These are phyloP conservation scores for Pseudobourletiella spinata DNA, from an alignment of 1,140 invertebrate genomes.

Conservation along the genomic window DNA sequence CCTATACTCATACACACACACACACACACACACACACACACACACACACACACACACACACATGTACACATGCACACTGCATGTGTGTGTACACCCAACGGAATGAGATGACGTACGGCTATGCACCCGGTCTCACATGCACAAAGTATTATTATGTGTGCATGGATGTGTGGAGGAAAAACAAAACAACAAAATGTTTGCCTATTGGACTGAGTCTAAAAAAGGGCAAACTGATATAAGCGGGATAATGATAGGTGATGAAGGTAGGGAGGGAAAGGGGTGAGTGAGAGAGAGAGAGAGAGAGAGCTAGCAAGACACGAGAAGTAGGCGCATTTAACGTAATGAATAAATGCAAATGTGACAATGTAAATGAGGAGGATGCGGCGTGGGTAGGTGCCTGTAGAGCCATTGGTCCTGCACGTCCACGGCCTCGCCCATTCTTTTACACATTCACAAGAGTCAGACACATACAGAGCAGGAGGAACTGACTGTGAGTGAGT, in stretches of 20 bases:
- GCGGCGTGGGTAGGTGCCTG: constrained; percentile 18
- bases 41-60: too few relatives aligned
- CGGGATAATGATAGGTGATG: constrained; percentile 22
- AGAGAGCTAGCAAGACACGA: constrained; percentile 4
- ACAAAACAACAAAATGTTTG: neutral
- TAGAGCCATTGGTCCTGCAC: constrained; percentile 21
- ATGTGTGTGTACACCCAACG: too few relatives aligned
- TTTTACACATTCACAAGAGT: neutral
- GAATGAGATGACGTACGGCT: too few relatives aligned
- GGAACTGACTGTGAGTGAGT: too few relatives aligned
- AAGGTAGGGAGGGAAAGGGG: neutral
- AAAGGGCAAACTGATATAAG: constrained; percentile 17
- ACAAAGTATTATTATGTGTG: too few relatives aligned
- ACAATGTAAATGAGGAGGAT: constrained; percentile 31
- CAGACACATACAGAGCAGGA: neutral
- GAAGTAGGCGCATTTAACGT: constrained; percentile 25
- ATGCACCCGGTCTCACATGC: too few relatives aligned
- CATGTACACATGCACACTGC: too few relatives aligned
- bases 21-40: too few relatives aligned
- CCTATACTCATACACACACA: too few relatives aligned
- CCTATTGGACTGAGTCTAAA: neutral
- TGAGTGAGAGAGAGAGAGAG: neutral
- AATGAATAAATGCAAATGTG: constrained; percentile 34
- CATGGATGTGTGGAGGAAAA: too few relatives aligned
- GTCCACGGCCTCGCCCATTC: constrained; percentile 29